Evolutionary conservation across 2,797 vertebrate genomes (phyloP).

Genomic region (Neoniphon sammara): DNA sequence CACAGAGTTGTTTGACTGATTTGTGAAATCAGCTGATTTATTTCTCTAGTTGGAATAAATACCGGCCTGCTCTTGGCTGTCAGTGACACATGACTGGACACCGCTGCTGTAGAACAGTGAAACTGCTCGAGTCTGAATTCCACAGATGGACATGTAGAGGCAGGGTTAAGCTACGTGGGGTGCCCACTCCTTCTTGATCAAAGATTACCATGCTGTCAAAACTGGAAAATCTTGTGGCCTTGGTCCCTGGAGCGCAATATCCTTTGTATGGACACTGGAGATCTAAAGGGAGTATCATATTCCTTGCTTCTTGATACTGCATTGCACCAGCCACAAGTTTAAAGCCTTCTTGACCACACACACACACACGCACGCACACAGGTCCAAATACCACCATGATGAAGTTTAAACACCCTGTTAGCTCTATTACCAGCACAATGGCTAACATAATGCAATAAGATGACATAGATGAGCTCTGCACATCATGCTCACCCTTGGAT

Average conservation of each 20-base stretch:
- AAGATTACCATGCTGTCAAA: neutral
- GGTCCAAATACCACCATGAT: slow-evolving; percentile 4
- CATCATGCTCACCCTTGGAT: slow-evolving; percentile 5
- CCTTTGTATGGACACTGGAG: slow-evolving; percentile 32
- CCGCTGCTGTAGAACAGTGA: too few species aligned
- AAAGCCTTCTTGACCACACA: neutral
- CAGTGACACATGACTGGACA: too few species aligned
- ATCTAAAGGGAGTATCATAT: slow-evolving; percentile 14
- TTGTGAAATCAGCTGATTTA: too few species aligned
- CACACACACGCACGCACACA: slow-evolving; percentile 14
- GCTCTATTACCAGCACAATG: neutral
- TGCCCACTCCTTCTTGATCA: neutral
- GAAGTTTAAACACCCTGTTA: slow-evolving; percentile 1
- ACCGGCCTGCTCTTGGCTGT: too few species aligned
- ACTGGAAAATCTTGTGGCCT: neutral
- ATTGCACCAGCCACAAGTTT: slow-evolving; percentile 76
- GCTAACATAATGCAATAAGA: slow-evolving; percentile 3
- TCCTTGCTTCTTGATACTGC: slow-evolving; percentile 61
- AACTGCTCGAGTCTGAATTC: neutral
- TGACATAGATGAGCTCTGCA: slow-evolving; percentile 10
- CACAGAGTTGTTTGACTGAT: too few species aligned
- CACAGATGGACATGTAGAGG: neutral
- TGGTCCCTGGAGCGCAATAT: slow-evolving; percentile 29
- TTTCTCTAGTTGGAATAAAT: too few species aligned
- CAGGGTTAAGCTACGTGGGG: too few species aligned